Evolutionary conservation across 1,140 invertebrate genomes (phyloP).

Genomic region (Drosophila mauritiana): DNA sequence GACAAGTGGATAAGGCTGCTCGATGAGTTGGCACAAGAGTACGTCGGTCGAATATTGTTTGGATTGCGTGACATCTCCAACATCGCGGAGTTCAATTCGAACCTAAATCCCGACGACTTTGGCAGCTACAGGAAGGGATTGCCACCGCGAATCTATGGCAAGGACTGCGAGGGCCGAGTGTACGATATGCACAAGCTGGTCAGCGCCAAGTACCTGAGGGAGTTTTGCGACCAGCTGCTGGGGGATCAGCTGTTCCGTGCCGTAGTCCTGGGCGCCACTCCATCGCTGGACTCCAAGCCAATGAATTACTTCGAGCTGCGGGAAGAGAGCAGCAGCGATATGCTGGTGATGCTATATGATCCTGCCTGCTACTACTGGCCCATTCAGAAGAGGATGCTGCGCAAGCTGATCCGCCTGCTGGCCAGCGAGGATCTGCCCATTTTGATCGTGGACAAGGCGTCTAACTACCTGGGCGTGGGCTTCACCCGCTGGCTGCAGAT

Average conservation of each 20-base stretch:
- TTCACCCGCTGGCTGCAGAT: constrained; percentile 11
- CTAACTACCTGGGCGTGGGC: constrained; percentile 47
- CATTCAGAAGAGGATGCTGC: constrained; percentile 34
- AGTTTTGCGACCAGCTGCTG: constrained; percentile 51
- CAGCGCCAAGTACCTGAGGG: constrained; percentile 40
- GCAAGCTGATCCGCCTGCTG: constrained; percentile 37
- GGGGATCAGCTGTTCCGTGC: constrained; percentile 39
- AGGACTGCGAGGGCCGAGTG: constrained; percentile 15
- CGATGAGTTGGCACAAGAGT: constrained; percentile 28
- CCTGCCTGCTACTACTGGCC: constrained; percentile 45
- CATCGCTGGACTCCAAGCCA: constrained; percentile 14
- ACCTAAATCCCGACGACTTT: constrained; percentile 20
- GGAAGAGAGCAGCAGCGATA: constrained; percentile 17
- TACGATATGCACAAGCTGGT: constrained; percentile 59
- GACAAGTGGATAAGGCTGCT: constrained; percentile 29
- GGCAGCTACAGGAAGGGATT: constrained; percentile 35
- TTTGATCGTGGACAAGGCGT: constrained; percentile 42
- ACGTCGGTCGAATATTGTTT: constrained; percentile 30
- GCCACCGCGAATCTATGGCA: constrained; percentile 41
- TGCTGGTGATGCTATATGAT: constrained; percentile 49
- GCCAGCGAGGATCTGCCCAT: constrained; percentile 22
- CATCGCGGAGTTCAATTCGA: constrained; percentile 15
- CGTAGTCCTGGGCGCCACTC: constrained; percentile 8
- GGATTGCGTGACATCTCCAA: constrained; percentile 23
- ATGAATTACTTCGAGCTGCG: constrained; percentile 37